Percentiles rank a stretch among this genome's conserved stretches.
These are phyloP conservation scores for Drosophila auraria DNA, from an alignment of 1,140 invertebrate species.

Conservation along the genomic window DNA sequence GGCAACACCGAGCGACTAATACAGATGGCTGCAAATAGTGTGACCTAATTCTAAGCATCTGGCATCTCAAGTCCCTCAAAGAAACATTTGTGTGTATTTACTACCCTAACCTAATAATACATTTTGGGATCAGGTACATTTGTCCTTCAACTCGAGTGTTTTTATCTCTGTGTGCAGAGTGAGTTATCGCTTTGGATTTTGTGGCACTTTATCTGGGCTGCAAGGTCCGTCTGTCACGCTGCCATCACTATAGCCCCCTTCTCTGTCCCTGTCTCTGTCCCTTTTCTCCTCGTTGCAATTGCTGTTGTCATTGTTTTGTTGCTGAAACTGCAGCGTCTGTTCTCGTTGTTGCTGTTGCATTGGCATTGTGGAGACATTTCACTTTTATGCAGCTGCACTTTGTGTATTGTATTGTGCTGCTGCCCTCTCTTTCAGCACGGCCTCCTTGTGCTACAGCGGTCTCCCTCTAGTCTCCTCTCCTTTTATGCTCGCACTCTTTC, in stretches of 20 bases:
- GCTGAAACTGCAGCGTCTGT: slow-evolving; percentile 40
- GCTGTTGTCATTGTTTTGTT: slow-evolving; percentile 75
- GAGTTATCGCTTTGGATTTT: slow-evolving; percentile 5
- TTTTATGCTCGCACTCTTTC: slow-evolving; percentile 1
- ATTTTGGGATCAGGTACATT: too few species aligned
- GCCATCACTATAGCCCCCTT: slow-evolving; percentile 27
- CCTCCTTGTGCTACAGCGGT: slow-evolving; percentile 3
- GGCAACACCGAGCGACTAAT: not conserved
- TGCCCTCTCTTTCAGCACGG: slow-evolving; percentile 34
- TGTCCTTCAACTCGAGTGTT: not conserved
- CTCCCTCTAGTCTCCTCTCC: not conserved
- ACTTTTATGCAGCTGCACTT: slow-evolving; percentile 84
- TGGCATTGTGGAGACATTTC: slow-evolving; percentile 82
- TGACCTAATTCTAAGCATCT: not conserved
- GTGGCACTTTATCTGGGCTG: slow-evolving; percentile 8
- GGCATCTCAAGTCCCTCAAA: too few species aligned
- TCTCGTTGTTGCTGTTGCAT: slow-evolving; percentile 52
- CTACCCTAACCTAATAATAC: not conserved
- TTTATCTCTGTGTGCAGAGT: not conserved
- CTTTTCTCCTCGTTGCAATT: slow-evolving; percentile 52
- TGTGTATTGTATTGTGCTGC: slow-evolving; percentile 72
- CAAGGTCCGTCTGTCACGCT: slow-evolving; percentile 24
- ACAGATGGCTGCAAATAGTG: not conserved
- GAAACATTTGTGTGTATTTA: too few species aligned
- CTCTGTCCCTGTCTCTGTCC: not conserved